Base-by-base conservation (phyloP, 2,797 vertebrate species). In the Selene dorsalis region DNA sequence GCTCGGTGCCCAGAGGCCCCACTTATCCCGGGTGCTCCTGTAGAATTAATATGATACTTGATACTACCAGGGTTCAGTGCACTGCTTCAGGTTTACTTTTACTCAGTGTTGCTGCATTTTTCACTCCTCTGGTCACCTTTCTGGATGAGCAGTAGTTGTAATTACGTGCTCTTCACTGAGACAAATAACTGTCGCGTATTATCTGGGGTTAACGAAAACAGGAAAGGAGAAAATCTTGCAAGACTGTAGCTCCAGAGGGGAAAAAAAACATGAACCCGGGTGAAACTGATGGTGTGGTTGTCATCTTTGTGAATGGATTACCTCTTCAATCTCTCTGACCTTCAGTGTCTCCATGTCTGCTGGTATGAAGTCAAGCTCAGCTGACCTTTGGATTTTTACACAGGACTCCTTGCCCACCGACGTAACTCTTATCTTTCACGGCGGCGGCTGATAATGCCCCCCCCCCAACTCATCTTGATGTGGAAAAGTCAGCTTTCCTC, bases 381-480 rank as follows among this genome's bases (percentile, higher is more conserved):
- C 24, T 79, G 90, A 94, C 93, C 93, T 94, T 94, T 93, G 61
- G 78, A n/a, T 79, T 86, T 84, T 80, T 86, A 80, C 79, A 66
- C 85, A 79, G 84, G 82, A 87, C 87, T 87, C 74, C 57, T 41
- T 74, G 76, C 80, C 82, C 72, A 73, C 75, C 35, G 52, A 87
- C 70, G 84, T 64, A 68, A 71, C 81, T 84, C 89, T 92, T 93
- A 93, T 94, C 91, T 92, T 65, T 81, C 85, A 35, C 32, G 7
- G 81, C 76, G 47, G 64, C 48, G 79, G 82, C 88, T 67, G 91
- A 94, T 92, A 93, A 84, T 84, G 75, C 85, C 84, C 62, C 48
- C 58, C 74, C 82, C 12, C 35, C 75, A 26, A 53, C 88, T 80
- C 85, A 84, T 87, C 86, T 80, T 85, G 90, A 89, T 92, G 84